Evolutionary conservation across 2,888 invertebrate species (phyloP).

Genomic region (Galeopsomyia nigrocyanea): DNA sequence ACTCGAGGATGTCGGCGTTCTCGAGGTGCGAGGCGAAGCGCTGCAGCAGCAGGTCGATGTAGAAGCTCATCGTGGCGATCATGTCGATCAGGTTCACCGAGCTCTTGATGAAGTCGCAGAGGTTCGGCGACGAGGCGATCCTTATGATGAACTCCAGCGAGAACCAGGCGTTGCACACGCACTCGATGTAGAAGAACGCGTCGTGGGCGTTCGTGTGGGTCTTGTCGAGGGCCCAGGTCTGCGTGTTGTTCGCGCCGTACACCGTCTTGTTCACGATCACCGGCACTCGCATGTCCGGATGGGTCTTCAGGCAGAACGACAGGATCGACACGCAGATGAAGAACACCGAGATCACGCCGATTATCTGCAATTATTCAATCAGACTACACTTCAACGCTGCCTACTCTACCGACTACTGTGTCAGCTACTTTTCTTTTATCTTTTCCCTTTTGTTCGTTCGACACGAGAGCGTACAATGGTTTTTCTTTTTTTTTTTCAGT

Average conservation of each 20-base stretch:
- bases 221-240: constrained; percentile 89
- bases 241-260: constrained; percentile 80
- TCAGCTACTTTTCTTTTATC: no score
- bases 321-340: constrained; percentile 99
- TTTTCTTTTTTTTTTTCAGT: background rate
- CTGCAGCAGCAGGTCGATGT: constrained; percentile 92
- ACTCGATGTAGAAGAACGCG: constrained; percentile 98
- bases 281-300: constrained; percentile 97
- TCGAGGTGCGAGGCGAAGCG: constrained; percentile 92
- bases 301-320: constrained; percentile 99
- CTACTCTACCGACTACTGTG: no score
- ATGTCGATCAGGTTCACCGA: constrained; percentile 99
- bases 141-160: constrained; percentile 95
- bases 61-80: constrained; percentile 98
- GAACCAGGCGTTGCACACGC: constrained; percentile 99
- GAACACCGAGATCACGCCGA: constrained; percentile 98
- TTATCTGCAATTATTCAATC: constrained; percentile 79
- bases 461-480: no score
- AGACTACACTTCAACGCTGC: no score
- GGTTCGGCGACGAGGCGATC: constrained; percentile 94
- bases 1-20: constrained; percentile 96
- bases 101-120: constrained; percentile 93
- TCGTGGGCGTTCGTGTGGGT: constrained; percentile 95
- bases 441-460: no score
- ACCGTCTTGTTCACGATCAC: constrained; percentile 86